These are phyloP conservation scores for Drosophila koepferae DNA, from an alignment of 2,888 invertebrate genomes.

Conservation along the genomic window DNA sequence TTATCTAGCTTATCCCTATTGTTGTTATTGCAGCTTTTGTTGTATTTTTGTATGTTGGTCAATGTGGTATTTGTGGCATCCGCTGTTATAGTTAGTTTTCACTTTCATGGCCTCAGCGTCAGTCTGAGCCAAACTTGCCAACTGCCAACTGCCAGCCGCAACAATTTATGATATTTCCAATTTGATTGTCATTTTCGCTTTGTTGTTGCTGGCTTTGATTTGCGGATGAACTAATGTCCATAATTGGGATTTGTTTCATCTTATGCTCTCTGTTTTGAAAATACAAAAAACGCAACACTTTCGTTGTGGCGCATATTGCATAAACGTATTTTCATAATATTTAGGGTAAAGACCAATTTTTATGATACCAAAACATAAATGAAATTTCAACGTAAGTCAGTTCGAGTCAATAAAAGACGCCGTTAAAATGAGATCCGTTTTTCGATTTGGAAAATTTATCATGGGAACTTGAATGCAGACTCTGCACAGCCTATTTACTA, in stretches of 20 bases:
- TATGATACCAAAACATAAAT: constrained; percentile 7
- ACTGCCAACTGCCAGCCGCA: constrained; percentile 57
- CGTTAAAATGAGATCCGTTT: not conserved
- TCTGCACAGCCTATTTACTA: not conserved
- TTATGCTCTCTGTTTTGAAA: not conserved
- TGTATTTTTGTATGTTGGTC: constrained; percentile 57
- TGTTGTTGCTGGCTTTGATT: constrained; percentile 44
- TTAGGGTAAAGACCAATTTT: constrained; percentile 28
- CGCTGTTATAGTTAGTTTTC: constrained; percentile 67
- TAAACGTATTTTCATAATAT: constrained; percentile 48
- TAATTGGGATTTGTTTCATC: constrained; percentile 57
- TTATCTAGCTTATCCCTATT: constrained; percentile 26
- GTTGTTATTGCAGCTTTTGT: constrained; percentile 34
- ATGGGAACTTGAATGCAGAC: too few relatives aligned
- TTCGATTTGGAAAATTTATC: not conserved
- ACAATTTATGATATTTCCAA: constrained; percentile 66
- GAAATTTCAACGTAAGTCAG: not conserved
- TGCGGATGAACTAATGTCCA: constrained; percentile 69
- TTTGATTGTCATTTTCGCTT: constrained; percentile 49
- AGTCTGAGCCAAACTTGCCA: constrained; percentile 52
- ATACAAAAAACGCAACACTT: constrained; percentile 20
- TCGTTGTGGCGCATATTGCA: constrained; percentile 40
- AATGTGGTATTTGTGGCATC: constrained; percentile 61
- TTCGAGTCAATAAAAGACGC: not conserved
- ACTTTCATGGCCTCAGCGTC: constrained; percentile 63